Conservation (phyloP, 2,888 invertebrate genomes). For the Chironomus tentans region DNA sequence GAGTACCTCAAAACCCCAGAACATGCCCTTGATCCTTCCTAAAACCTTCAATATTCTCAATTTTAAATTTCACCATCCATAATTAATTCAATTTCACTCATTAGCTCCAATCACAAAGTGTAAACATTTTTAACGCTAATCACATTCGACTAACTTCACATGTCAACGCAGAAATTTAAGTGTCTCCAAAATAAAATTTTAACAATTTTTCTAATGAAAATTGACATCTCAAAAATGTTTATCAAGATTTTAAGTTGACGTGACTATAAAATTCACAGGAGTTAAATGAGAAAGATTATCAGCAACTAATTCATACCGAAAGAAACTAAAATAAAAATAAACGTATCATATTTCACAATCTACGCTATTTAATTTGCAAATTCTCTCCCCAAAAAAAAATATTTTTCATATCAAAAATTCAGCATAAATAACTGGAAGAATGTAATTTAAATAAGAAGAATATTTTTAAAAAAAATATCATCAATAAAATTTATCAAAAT, state of each 20-base stretch:
- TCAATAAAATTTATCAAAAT: constrained; percentile 2
- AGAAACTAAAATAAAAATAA: background rate
- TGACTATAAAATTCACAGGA: too few relatives aligned
- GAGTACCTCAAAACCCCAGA: too few relatives aligned
- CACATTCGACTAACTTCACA: too few relatives aligned
- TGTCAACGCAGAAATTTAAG: too few relatives aligned
- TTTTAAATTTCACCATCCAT: too few relatives aligned
- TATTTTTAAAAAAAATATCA: background rate
- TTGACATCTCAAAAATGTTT: background rate
- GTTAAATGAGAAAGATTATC: background rate
- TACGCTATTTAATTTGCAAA: background rate
- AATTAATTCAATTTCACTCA: too few relatives aligned
- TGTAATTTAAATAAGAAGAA: background rate
- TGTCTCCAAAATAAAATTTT: too few relatives aligned
- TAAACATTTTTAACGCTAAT: too few relatives aligned
- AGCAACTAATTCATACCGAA: background rate
- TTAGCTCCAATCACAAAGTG: too few relatives aligned
- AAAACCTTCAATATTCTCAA: too few relatives aligned
- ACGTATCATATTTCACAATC: background rate
- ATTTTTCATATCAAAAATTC: background rate
- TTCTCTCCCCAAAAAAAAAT: background rate
- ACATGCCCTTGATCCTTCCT: too few relatives aligned
- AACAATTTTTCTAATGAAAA: background rate
- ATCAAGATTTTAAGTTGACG: background rate
- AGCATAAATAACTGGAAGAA: background rate